Evolutionary conservation across 2,888 invertebrate species (phyloP), one percentile per base, ranked within the genome.

Genomic region (Agrilus mali): DNA sequence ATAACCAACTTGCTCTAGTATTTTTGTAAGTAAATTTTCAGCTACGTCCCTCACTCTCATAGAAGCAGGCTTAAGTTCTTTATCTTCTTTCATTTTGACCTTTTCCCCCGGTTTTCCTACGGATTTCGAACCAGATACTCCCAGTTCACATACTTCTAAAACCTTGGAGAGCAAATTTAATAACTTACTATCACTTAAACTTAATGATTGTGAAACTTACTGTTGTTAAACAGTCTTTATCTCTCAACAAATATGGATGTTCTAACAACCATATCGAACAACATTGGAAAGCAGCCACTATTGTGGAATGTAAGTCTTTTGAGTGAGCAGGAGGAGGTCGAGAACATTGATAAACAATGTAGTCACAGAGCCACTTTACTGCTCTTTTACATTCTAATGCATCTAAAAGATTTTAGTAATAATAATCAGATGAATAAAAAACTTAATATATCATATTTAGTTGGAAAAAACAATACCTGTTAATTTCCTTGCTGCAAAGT

Each of bases 11-110:
- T 93, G 90, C 65, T 94, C 93, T 46, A 95, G 74, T 52, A 96
- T 87, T 46, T 86, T 79, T 53, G 92, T 89, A 6, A 97, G 73
- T 33, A 97, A 71, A 50, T 87, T 87, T 66, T 98, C 97, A 0
- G 97, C 98, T 0, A 97, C 95, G 68, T 98, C 97, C 46, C 94
- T 78, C 0, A 98, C 98, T 52, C 98, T 74, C 85, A 95, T 89
- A 0, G 97, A 97, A 0, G 93, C 96, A 0, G 98, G 96, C 61
- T 95, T 96, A 47, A 94, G 64, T 66, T 93, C 90, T 61, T 97
- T 97, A 53, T 94, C 92, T 53, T 93, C 92, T 63, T 96, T 96
- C 78, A 89, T 85, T 65, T 87, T 87, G 0, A 90, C 79, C 10
- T 83, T 79, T 59, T 94, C 94, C 7, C 89, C 88, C 0, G 86